Evolutionary conservation across 2,888 invertebrate species (phyloP).

Genomic region (Neoascia interrupta): DNA sequence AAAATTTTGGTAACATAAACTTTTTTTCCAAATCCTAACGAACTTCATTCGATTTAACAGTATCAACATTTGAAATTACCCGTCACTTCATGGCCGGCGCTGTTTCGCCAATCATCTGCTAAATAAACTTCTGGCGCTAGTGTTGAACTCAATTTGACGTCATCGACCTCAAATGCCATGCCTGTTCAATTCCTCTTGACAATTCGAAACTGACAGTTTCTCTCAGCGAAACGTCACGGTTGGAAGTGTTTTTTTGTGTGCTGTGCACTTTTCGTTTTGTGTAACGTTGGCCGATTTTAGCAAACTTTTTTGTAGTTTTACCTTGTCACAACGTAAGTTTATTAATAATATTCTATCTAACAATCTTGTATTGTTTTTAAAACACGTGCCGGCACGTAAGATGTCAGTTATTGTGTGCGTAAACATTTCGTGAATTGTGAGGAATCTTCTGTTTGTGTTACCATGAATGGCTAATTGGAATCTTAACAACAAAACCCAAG

Average conservation of each 20-base stretch:
- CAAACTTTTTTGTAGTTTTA: not conserved
- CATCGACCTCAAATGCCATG: too few relatives aligned
- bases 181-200: not conserved
- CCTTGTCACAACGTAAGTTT: not conserved
- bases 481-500: constrained; percentile 2
- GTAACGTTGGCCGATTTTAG: constrained; percentile 50
- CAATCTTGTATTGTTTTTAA: too few relatives aligned
- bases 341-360: too few relatives aligned
- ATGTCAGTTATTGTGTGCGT: not conserved
- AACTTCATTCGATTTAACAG: too few relatives aligned
- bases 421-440: constrained; percentile 13
- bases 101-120: too few relatives aligned
- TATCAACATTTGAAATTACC: too few relatives aligned
- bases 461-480: constrained; percentile 16
- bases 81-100: too few relatives aligned
- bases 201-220: constrained; percentile 20
- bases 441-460: not conserved
- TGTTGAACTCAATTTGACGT: too few relatives aligned
- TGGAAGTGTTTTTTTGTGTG: constrained; percentile 4
- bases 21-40: too few relatives aligned
- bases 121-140: too few relatives aligned
- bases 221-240: constrained; percentile 18
- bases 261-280: constrained; percentile 25
- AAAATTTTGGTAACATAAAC: too few relatives aligned
- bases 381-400: constrained; percentile 6